phyloP scores from a whole-genome alignment of 2,113 vertebrate species.

The Gnathonemus longibarbis region DNA sequence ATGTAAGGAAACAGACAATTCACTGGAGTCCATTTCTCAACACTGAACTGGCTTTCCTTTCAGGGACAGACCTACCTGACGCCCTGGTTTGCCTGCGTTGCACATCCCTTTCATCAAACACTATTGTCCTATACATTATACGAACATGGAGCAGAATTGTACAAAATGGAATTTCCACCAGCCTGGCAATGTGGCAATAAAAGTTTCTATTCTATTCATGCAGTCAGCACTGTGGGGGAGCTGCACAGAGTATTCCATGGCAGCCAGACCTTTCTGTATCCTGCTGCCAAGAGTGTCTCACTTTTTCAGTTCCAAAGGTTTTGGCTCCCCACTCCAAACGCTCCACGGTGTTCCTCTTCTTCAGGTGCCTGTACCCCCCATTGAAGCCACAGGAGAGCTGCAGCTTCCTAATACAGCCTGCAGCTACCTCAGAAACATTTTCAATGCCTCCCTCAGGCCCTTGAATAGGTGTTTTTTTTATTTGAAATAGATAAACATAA shows the following conservation, averaged over 20 bases:
- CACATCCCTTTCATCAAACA: background rate
- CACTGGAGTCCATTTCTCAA: background rate
- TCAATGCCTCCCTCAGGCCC: background rate
- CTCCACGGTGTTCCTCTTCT: background rate
- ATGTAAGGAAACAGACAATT: background rate
- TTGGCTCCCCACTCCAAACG: background rate
- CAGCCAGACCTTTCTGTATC: background rate
- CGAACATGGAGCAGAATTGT: background rate
- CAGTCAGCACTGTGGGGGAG: background rate
- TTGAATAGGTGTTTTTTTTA: background rate
- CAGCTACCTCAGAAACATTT: background rate
- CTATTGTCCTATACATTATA: background rate
- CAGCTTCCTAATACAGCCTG: background rate
- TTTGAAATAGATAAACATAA: background rate
- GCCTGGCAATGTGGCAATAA: background rate
- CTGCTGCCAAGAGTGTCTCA: background rate
- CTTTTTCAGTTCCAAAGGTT: background rate
- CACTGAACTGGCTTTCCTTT: background rate
- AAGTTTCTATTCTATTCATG: background rate
- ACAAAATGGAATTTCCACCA: background rate
- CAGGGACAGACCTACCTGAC: background rate
- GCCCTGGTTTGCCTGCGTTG: background rate
- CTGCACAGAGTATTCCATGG: background rate
- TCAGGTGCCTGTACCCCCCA: background rate
- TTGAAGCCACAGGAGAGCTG: background rate